Percentiles rank a stretch among this genome's conserved stretches.
Conservation (phyloP, 2,888 invertebrate species). For the Ichneumoninae sp. region DNA sequence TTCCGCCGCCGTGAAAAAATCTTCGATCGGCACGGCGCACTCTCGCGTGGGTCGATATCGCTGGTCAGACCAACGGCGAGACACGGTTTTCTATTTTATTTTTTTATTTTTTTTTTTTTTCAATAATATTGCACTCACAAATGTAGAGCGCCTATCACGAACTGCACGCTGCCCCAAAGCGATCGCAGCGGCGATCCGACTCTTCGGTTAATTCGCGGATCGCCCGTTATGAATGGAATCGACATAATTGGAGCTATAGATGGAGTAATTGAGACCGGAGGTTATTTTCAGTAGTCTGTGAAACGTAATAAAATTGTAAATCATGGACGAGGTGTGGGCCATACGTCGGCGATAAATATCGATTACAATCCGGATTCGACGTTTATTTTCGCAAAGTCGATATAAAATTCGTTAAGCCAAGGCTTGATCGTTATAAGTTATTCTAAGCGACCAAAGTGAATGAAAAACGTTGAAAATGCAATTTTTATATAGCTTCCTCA, state of each 20-base stretch:
- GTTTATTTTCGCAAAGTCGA: background rate
- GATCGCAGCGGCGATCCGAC: background rate
- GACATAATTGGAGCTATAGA: background rate
- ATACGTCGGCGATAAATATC: background rate
- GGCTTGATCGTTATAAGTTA: background rate
- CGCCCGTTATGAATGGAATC: conserved; percentile 4
- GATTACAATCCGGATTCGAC: background rate
- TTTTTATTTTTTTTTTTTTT: conserved; percentile 32
- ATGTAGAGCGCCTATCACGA: background rate
- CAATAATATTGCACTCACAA: background rate
- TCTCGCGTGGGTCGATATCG: conserved; percentile 8
- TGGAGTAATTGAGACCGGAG: background rate
- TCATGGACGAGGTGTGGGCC: background rate
- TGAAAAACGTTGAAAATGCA: too few species aligned
- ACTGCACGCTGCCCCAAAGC: background rate
- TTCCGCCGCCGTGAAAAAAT: conserved; percentile 10
- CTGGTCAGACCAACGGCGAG: conserved; percentile 5
- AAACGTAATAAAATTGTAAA: background rate
- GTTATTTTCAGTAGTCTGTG: background rate
- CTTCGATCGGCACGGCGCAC: conserved; percentile 13
- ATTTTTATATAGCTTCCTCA: too few species aligned
- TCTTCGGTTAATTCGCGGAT: background rate
- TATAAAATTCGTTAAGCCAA: background rate
- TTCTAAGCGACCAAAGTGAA: too few species aligned
- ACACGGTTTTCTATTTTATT: conserved; percentile 64